These are phyloP conservation scores for Taxidea taxus DNA, from an alignment of 2,113 vertebrate species.

Conservation along the genomic window DNA sequence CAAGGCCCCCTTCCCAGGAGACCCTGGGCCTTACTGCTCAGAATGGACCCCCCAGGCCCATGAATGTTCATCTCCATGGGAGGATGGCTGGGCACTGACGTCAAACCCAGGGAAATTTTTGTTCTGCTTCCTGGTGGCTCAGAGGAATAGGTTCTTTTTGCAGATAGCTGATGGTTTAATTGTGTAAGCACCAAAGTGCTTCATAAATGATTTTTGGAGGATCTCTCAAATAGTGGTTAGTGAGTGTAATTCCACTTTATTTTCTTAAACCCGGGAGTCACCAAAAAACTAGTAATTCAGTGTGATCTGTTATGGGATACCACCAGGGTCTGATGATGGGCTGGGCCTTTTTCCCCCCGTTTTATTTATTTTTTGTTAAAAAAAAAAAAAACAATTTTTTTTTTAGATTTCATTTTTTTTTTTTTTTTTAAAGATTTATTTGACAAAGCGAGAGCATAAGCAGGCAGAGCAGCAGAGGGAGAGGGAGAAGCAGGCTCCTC, in stretches of 20 bases:
- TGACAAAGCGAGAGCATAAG: too few species aligned
- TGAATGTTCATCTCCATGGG: too few species aligned
- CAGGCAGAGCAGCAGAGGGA: too few species aligned
- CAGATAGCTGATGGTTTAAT: not conserved
- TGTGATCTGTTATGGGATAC: not conserved
- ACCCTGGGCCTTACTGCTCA: not conserved
- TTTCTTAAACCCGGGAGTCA: not conserved
- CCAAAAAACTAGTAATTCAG: not conserved
- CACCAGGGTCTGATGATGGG: not conserved
- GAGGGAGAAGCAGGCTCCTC: too few species aligned
- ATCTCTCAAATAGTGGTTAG: not conserved
- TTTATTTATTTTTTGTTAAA: too few species aligned
- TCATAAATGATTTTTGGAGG: not conserved
- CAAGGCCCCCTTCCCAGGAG: fast-evolving
- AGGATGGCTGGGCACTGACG: not conserved
- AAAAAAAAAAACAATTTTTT: too few species aligned
- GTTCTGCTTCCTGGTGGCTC: not conserved
- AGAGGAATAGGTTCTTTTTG: not conserved
- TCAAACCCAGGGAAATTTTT: not conserved
- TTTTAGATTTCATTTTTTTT: too few species aligned
- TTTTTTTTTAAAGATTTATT: too few species aligned
- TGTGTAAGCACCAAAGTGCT: not conserved
- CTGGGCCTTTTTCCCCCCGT: not conserved
- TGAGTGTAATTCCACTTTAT: not conserved
- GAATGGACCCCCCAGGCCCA: not conserved